These are phyloP conservation scores for Cyclina sinensis DNA, from an alignment of 1,140 invertebrate species.

Conservation along the genomic window DNA sequence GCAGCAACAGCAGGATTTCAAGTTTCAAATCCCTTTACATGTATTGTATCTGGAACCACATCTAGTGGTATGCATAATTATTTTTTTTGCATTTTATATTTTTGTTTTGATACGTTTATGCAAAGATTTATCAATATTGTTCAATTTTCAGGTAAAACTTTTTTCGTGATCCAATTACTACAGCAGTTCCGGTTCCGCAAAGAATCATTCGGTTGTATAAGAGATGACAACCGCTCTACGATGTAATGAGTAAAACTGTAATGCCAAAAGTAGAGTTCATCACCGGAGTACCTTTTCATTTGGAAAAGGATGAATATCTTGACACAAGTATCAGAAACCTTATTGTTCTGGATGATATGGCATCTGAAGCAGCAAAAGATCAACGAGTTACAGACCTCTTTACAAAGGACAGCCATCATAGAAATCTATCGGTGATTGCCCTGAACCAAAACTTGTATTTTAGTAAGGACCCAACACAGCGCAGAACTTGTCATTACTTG, in stretches of 20 bases:
- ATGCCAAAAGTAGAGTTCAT: constrained; percentile 25
- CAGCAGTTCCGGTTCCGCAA: background rate
- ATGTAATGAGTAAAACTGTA: background rate
- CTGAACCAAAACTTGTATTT: constrained; percentile 61
- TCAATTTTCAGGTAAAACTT: background rate
- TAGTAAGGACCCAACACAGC: constrained; percentile 59
- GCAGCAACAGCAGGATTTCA: background rate
- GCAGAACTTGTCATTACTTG: constrained; percentile 60
- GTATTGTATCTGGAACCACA: background rate
- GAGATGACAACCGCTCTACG: constrained; percentile 37
- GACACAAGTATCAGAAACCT: background rate
- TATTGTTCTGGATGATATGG: constrained; percentile 16
- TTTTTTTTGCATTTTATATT: background rate
- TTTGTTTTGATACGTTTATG: background rate
- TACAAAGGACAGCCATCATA: constrained; percentile 46
- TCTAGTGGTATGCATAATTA: background rate
- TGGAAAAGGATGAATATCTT: constrained; percentile 11
- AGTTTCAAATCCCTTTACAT: background rate
- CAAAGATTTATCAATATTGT: background rate
- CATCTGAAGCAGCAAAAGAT: constrained; percentile 51
- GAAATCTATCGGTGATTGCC: constrained; percentile 51
- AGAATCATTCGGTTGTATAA: constrained; percentile 52
- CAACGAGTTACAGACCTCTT: constrained; percentile 22
- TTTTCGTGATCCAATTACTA: background rate
- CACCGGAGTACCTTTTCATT: background rate